Conservation (phyloP, 2,797 vertebrate genomes). For the Trichosurus vulpecula region DNA sequence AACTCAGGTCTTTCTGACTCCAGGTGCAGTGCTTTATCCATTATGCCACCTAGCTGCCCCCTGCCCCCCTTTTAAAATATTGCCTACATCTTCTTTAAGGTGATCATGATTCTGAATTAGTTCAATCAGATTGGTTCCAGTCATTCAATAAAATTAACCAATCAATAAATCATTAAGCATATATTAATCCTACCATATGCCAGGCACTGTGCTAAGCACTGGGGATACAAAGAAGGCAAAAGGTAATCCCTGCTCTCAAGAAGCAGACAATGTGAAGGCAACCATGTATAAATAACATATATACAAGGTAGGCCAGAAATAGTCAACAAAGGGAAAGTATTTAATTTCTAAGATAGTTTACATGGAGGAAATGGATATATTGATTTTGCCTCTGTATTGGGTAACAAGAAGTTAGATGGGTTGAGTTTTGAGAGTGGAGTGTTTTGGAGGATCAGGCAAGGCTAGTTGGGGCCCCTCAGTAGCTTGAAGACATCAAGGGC, state of each 20-base stretch:
- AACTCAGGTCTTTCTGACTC: background rate
- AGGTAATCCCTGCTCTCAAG: background rate
- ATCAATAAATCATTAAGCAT: background rate
- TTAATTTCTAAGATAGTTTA: background rate
- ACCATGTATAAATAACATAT: background rate
- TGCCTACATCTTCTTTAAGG: background rate
- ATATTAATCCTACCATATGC: background rate
- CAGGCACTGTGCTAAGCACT: background rate
- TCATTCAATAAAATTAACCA: background rate
- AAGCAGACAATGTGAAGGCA: background rate
- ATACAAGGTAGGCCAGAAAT: background rate
- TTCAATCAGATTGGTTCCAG: background rate
- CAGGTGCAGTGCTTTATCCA: background rate
- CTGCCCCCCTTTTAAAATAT: background rate
- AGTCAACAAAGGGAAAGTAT: background rate
- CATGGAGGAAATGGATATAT: background rate
- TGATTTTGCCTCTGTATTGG: background rate
- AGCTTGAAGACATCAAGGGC: background rate
- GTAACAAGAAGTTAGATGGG: background rate
- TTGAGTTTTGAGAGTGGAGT: background rate
- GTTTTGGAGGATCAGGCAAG: background rate
- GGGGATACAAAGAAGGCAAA: background rate
- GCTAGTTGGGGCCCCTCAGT: background rate
- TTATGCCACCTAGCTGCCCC: background rate
- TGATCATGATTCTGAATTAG: background rate